phyloP scores from a whole-genome alignment of 2,888 invertebrate species.

The Xestia c-nigrum region DNA sequence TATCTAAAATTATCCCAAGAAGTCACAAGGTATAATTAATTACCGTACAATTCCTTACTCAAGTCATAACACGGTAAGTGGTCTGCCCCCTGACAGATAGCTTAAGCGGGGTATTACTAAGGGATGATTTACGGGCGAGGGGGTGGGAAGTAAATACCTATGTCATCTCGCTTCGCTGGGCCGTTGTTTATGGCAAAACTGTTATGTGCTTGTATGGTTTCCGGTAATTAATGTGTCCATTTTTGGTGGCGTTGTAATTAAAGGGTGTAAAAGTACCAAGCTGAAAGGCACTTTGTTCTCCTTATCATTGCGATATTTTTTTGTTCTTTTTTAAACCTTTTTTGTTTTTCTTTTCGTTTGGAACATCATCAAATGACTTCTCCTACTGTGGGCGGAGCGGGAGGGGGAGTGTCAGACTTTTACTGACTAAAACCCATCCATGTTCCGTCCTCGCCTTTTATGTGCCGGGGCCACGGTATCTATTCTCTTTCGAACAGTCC shows the following conservation, averaged over 20 bases:
- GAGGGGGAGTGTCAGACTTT: too few species aligned
- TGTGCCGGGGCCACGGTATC: too few species aligned
- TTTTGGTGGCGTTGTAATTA: neutral
- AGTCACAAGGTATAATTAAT: slow-evolving; percentile 39
- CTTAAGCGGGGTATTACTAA: slow-evolving; percentile 42
- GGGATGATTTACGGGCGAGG: slow-evolving; percentile 50
- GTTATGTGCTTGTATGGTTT: slow-evolving; percentile 13
- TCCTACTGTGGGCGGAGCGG: too few species aligned
- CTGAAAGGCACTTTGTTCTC: too few species aligned
- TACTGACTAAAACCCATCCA: too few species aligned
- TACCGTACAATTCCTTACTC: slow-evolving; percentile 28
- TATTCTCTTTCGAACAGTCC: too few species aligned
- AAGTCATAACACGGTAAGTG: slow-evolving; percentile 49
- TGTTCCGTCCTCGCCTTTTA: too few species aligned
- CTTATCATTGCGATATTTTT: too few species aligned
- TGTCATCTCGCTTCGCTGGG: slow-evolving; percentile 31
- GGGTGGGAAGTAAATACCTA: slow-evolving; percentile 28
- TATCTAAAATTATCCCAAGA: neutral
- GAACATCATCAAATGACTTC: too few species aligned
- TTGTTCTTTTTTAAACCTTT: too few species aligned
- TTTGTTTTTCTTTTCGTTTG: too few species aligned
- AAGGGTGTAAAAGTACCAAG: too few species aligned
- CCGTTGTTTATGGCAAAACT: slow-evolving; percentile 16
- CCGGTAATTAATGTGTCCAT: neutral
- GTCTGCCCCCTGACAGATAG: slow-evolving; percentile 51